phyloP scores from a whole-genome alignment of 1,140 invertebrate genomes.

The Pollicipes pollicipes region DNA sequence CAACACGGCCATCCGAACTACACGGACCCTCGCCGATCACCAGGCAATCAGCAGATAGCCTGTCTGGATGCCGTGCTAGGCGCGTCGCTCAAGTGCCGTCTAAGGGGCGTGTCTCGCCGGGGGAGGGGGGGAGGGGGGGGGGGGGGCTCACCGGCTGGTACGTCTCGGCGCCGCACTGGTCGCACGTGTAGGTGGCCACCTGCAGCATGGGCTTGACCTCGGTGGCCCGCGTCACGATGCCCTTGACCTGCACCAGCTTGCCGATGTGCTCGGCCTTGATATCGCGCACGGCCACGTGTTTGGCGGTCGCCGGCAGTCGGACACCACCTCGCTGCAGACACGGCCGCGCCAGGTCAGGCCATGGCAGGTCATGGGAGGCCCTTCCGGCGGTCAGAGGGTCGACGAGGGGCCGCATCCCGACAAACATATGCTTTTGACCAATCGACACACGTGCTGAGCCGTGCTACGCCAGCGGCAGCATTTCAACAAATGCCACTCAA shows the following conservation, averaged over 20 bases:
- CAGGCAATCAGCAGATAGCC: no score
- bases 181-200: constrained; percentile 97
- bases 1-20: no score
- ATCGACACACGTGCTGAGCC: no score
- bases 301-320: constrained; percentile 52
- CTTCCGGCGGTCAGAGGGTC: not conserved
- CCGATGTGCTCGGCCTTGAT: constrained; percentile 85
- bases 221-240: constrained; percentile 86
- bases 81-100: no score
- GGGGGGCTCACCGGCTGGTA: constrained; percentile 67
- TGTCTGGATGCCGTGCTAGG: no score
- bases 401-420: no score
- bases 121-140: not conserved
- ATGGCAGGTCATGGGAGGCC: not conserved
- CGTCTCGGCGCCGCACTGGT: constrained; percentile 93
- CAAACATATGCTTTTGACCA: no score
- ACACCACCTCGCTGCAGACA: constrained; percentile 78
- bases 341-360: constrained; percentile 9
- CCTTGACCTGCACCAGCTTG: constrained; percentile 78
- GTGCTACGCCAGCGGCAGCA: no score
- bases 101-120: no score
- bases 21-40: no score
- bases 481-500: no score
- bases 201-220: constrained; percentile 94
- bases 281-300: constrained; percentile 67